Conservation (phyloP, 2,113 vertebrate species). For the Perognathus longimembris region DNA sequence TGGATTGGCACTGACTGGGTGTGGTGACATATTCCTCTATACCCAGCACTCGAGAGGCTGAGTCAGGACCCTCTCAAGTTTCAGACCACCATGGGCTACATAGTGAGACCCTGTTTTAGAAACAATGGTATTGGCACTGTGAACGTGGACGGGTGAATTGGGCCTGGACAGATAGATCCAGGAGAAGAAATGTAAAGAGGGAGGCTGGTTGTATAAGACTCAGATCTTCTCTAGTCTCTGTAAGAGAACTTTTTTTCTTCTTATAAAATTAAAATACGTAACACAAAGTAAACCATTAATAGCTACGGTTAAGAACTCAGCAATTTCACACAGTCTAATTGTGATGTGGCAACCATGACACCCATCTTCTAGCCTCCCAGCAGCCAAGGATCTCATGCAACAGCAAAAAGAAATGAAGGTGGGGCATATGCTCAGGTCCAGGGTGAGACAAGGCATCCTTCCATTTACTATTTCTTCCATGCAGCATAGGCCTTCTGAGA, state of each 20-base stretch:
- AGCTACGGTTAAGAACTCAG: neutral
- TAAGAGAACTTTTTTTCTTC: neutral
- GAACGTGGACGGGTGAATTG: neutral
- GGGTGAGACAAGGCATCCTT: no score
- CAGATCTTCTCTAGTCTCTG: neutral
- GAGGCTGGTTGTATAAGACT: neutral
- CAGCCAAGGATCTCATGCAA: neutral
- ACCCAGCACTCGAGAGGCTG: neutral
- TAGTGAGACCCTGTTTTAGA: neutral
- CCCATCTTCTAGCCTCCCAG: neutral
- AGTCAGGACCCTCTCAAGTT: neutral
- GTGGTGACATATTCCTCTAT: neutral
- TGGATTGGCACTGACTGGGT: neutral
- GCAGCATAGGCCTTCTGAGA: neutral
- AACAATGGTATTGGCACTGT: neutral
- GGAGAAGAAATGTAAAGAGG: neutral
- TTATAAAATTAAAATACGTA: constrained; percentile 47
- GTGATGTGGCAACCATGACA: neutral
- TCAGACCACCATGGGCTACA: neutral
- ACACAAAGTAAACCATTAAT: neutral
- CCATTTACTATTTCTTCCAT: neutral
- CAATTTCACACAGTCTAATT: neutral
- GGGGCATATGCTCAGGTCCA: neutral
- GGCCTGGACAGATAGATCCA: neutral
- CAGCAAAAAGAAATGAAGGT: neutral